Base-by-base conservation (phyloP, 2,888 invertebrate genomes). In the Coelogynopora nodosa region DNA sequence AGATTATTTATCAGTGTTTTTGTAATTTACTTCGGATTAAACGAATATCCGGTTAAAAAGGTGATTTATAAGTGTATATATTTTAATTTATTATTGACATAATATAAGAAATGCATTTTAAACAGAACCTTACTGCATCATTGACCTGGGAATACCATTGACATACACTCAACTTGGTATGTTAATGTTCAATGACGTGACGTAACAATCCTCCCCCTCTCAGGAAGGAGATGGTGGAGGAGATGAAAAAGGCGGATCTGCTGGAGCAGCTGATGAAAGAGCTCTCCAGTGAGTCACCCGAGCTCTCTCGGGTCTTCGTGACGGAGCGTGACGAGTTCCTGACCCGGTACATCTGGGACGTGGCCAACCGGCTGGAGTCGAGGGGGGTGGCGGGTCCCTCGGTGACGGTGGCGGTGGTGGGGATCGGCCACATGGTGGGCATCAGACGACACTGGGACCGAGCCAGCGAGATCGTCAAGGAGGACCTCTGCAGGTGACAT, bases 361-460 rank as follows among this genome's bases (percentile, higher is more conserved):
- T 26, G 82, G 86, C 80, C 28, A 5, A 29, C 2, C 2, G 23
- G 2, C 2, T 2, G 2, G 10, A 5, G 2, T 5, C 74, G 2
- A 49, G 49, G 49, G 74, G 74, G 26, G 85, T 67, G 0, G 74
- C 28, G n/a, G 74, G 67, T 27, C 85, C 85, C 0, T 67, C 85
- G 0, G 74, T 87, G 30, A 86, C 31, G n/a, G 87, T 87, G 1
- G 87, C 87, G 0, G 87, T 87, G 2, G 87, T 87, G 0, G 87
- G 87, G 31, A 86, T 87, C 18, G 87, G 87, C 5, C 87, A 87
- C 30, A 67, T 29, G 29, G 67, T 67, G 5, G 87, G 87, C 10
- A 87, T 87, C 26, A 28, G 23, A 0, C 67, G 30, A 27, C 28
- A 87, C 67, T 87, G 87, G 87, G 26, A 30, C 26, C n/a, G 27